Base-by-base conservation (phyloP, 2,797 vertebrate species). In the Rhinogobio ventralis region DNA sequence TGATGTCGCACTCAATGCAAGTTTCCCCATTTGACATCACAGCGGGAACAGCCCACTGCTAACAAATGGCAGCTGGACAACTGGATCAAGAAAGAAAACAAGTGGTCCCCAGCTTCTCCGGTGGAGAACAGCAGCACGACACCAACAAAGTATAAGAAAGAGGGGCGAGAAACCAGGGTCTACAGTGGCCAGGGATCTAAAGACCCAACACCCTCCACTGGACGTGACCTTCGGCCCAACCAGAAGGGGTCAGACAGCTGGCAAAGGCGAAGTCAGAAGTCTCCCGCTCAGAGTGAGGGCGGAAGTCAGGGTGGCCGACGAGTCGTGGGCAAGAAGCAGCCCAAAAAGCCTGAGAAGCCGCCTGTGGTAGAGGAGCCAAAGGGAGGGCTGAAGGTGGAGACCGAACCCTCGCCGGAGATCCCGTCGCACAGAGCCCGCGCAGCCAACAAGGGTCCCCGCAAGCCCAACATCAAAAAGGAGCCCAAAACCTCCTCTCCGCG, bases 31-130 rank as follows among this genome's bases (percentile, higher is more conserved):
- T 73, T 20, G 30, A 46, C 8, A 42, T 66, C 75, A 23, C 87
- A 99, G 98, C 97, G 97, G 71, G 98, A 99, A 87, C 98, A 97
- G 87, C 97, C 97, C 0, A 96, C 95, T 83, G 96, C 97, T 83
- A 99, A 99, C 94, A 99, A 99, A 90, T 99, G 98, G 98, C 98
- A 99, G 66, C 95, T 99, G 92, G 97, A 99, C 91, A 99, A 99
- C 91, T 99, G 98, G 98, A 92, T 99, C 88, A 98, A 98, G 92
- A 99, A 98, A 91, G 95, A 96, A 5, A 98, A 97, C 87, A 96
- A 97, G 95, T 96, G 96, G 78, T 98, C 97, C 67, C 97, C 98
- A 64, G 97, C 98, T 69, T 99, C 97, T 87, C 98, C 98, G 0
- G 96, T 97, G 90, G 97, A 99, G 89, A 97, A 95, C 92, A 97